phyloP scores from a whole-genome alignment of 2,888 invertebrate genomes.

The Papilio demoleus region DNA sequence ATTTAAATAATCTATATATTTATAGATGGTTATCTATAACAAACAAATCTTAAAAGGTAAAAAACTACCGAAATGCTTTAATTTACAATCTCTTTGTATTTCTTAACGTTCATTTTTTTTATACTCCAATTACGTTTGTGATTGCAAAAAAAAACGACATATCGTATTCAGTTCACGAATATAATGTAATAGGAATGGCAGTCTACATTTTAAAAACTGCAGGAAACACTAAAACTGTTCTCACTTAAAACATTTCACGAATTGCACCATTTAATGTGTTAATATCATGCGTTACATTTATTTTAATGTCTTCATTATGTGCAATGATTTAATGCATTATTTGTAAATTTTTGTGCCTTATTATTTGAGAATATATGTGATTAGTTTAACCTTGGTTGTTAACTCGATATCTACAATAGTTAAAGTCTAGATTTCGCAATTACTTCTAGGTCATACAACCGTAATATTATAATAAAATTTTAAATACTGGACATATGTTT shows the following conservation, averaged over 20 bases:
- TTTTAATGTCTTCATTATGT: slow-evolving; percentile 24
- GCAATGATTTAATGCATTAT: background rate
- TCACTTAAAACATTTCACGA: slow-evolving; percentile 30
- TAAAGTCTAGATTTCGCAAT: background rate
- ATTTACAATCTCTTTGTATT: slow-evolving; percentile 15
- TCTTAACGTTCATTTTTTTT: slow-evolving; percentile 39
- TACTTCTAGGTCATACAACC: background rate
- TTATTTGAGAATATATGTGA: background rate
- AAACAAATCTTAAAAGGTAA: background rate
- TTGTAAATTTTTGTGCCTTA: background rate
- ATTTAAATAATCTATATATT: too few species aligned
- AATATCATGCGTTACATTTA: slow-evolving; percentile 18
- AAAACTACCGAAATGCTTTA: slow-evolving; percentile 30
- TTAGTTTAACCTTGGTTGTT: background rate
- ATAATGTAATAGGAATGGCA: slow-evolving; percentile 37
- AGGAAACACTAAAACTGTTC: slow-evolving; percentile 38
- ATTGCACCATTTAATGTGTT: slow-evolving; percentile 34
- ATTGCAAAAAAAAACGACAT: slow-evolving; percentile 35
- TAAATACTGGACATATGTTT: too few species aligned
- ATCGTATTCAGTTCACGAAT: slow-evolving; percentile 35
- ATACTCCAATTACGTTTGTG: slow-evolving; percentile 44
- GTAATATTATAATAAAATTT: too few species aligned
- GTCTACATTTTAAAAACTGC: slow-evolving; percentile 37
- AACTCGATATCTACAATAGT: background rate
- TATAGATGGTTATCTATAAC: too few species aligned